Conservation (phyloP, 2,797 vertebrate genomes). For the Xyrichtys novacula region DNA sequence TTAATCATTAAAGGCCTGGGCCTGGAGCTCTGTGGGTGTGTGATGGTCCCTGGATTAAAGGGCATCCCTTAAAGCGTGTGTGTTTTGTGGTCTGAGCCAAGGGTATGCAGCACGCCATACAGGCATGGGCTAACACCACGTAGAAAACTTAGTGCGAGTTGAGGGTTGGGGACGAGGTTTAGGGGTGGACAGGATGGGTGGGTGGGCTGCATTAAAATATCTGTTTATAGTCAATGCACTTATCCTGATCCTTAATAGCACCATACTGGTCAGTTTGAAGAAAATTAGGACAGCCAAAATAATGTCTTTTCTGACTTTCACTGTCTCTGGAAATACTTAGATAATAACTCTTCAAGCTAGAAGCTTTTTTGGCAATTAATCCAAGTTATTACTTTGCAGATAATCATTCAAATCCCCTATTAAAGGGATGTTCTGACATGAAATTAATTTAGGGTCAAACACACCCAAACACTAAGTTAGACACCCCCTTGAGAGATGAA, state of each 20-base stretch:
- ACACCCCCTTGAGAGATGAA: no score
- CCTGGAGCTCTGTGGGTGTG: constrained; percentile 41
- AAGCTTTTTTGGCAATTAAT: no score
- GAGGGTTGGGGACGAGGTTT: neutral
- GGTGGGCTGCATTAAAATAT: constrained; percentile 17
- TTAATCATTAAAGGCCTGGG: constrained; percentile 52
- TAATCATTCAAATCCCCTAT: neutral
- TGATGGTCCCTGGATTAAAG: constrained; percentile 67
- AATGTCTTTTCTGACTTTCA: neutral
- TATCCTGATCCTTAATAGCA: constrained; percentile 2
- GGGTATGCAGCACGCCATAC: constrained; percentile 45
- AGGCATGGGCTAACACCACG: constrained; percentile 50
- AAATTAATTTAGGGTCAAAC: no score
- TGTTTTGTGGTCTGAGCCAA: constrained; percentile 65
- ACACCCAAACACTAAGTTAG: no score
- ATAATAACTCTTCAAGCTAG: no score
- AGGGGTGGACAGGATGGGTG: constrained; percentile 1
- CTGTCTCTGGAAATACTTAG: no score
- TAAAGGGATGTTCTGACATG: no score
- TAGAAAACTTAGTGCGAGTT: constrained; percentile 47
- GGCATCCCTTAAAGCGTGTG: constrained; percentile 58
- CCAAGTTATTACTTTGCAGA: neutral
- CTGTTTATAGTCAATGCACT: constrained; percentile 4
- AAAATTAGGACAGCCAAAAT: neutral
- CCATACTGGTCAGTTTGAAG: neutral